Percentiles rank a stretch among this genome's conserved stretches.
phyloP scores from a whole-genome alignment of 2,113 vertebrate species.

The Cnemophilus loriae region DNA sequence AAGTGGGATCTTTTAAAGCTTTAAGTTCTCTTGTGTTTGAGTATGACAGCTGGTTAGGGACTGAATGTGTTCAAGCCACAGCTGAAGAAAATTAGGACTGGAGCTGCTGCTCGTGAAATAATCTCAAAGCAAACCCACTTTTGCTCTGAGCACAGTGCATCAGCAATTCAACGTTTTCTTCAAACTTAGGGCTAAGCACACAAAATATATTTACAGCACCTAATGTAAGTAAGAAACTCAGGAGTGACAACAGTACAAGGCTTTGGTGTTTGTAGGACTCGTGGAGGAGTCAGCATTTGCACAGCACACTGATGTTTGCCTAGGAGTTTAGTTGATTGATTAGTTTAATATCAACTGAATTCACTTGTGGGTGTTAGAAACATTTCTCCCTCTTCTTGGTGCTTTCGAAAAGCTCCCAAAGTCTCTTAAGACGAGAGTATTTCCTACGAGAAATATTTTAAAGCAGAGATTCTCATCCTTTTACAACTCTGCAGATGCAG shows the following conservation, averaged over 20 bases:
- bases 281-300: background rate
- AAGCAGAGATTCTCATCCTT: background rate
- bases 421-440: background rate
- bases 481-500: background rate
- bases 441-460: background rate
- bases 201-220: background rate
- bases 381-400: background rate
- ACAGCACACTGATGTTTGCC: background rate
- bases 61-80: background rate
- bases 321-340: constrained; percentile 28
- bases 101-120: background rate
- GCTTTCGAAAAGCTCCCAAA: background rate
- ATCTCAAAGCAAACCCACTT: background rate
- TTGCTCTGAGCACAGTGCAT: background rate
- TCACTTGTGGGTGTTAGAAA: constrained; percentile 20
- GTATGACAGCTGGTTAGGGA: background rate
- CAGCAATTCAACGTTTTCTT: background rate
- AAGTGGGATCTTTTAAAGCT: background rate
- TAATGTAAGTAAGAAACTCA: background rate
- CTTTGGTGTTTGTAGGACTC: background rate
- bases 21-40: background rate
- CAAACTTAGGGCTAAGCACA: background rate
- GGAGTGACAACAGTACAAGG: background rate
- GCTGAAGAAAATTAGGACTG: background rate
- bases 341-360: constrained; percentile 43